Conservation (phyloP, 2,888 invertebrate species). For the Teleogryllus oceanicus region DNA sequence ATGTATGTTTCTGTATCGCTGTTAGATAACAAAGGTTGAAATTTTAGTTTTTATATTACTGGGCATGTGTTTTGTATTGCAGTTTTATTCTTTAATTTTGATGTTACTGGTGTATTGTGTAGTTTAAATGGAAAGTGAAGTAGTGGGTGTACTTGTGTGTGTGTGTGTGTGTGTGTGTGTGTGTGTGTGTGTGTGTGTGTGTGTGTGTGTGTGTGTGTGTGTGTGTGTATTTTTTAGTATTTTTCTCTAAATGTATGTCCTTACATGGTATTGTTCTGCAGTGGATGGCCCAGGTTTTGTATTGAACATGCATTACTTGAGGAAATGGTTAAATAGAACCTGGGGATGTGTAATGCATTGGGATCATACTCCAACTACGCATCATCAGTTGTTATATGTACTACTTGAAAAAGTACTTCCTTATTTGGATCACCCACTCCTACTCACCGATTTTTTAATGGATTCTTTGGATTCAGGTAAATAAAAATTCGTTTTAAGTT, state of each 20-base stretch:
- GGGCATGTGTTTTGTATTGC: too few species aligned
- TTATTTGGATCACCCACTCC: slow-evolving; percentile 73
- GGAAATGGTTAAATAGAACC: slow-evolving; percentile 63
- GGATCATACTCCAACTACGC: slow-evolving; percentile 58
- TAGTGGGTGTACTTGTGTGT: too few species aligned
- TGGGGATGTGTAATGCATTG: slow-evolving; percentile 72
- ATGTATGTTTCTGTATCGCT: slow-evolving; percentile 4
- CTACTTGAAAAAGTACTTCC: slow-evolving; percentile 79
- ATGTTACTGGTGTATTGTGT: too few species aligned
- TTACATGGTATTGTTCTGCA: slow-evolving; percentile 3
- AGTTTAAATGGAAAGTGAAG: too few species aligned
- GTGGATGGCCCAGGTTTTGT: slow-evolving; percentile 49
- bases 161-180: too few species aligned
- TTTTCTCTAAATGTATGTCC: not conserved
- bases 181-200: too few species aligned
- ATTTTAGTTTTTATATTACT: too few species aligned
- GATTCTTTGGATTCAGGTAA: slow-evolving; percentile 78
- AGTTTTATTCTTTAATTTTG: too few species aligned
- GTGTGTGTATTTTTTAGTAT: too few species aligned
- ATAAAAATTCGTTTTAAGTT: slow-evolving; percentile 33
- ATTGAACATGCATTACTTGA: slow-evolving; percentile 56
- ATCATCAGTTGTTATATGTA: slow-evolving; percentile 74
- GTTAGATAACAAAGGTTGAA: too few species aligned
- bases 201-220: too few species aligned
- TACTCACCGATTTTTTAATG: slow-evolving; percentile 88